Evolutionary conservation across 1,140 invertebrate species (phyloP), one percentile per base, ranked within the genome.

Genomic region (Panonychus citri): DNA sequence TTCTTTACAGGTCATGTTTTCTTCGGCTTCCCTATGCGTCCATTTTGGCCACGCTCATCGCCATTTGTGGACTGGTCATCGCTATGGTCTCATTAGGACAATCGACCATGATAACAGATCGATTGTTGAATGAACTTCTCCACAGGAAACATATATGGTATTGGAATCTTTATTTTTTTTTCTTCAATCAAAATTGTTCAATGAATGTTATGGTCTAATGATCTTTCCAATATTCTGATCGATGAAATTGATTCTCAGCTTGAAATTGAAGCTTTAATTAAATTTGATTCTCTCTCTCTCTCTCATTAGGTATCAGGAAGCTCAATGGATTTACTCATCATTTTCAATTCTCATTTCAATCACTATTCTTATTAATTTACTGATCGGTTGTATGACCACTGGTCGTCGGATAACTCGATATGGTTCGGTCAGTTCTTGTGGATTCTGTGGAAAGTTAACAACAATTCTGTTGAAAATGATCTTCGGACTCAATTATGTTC

Each of bases 321-420:
- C 43, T 46, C 43, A 24, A n/a, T 46, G 43, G 43, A n/a, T 46
- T 46, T 46, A 46, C 43, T 46, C 43, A 46, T 46, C 43, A 10
- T 46, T 46, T 24, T 46, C 43, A 46, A 46, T 46, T 4, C n/a
- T 46, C n/a, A 19, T 46, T n/a, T 46, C 40, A 1, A 40, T 58
- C 1, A 49, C 57, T 1, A 55, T 58, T 37, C 10, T 58, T 7
- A 37, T 58, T 34, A 58, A 58, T 39, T 28, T 58, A 30, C 8
- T 58, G 30, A 51, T 58, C 30, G 57, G 57, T n/a, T 58, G 59
- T 30, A 39, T 39, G 21, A 53, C 57, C 12, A 58, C 57, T 17
- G 57, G 52, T 19, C 37, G 34, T 30, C 21, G 24, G 12, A 26
- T 43, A 13, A 26, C 30, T 8, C n/a, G 21, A n/a, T 26, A 39